Evolutionary conservation across 2,113 vertebrate genomes (phyloP).

Genomic region (Epinephelus lanceolatus): DNA sequence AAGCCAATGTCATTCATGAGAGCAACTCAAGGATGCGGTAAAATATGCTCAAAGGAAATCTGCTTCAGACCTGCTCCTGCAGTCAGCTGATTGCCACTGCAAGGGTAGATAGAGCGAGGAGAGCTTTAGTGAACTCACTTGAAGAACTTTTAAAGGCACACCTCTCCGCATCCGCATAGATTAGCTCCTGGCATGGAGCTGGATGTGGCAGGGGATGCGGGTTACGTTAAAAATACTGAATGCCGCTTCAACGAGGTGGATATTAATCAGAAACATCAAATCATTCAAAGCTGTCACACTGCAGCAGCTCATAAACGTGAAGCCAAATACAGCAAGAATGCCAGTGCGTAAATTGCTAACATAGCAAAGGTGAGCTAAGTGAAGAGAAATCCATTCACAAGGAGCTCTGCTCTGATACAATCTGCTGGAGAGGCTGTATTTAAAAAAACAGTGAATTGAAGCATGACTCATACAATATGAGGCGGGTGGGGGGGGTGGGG

Average conservation of each 20-base stretch:
- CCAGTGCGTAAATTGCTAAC: background rate
- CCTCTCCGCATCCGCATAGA: slow-evolving; percentile 7
- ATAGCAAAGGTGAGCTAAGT: background rate
- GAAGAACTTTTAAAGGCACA: slow-evolving; percentile 56
- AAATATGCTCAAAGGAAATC: slow-evolving; percentile 59
- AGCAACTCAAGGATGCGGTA: slow-evolving; percentile 17
- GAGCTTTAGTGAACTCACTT: slow-evolving; percentile 50
- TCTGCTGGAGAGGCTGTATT: background rate
- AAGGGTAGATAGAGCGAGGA: slow-evolving; percentile 21
- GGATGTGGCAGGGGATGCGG: background rate
- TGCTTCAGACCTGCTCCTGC: slow-evolving; percentile 31
- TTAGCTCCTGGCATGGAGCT: slow-evolving; percentile 19
- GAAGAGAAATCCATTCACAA: background rate
- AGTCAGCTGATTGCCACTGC: slow-evolving; percentile 56
- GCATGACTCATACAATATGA: slow-evolving; percentile 38
- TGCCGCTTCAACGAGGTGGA: background rate
- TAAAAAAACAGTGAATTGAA: slow-evolving; percentile 30
- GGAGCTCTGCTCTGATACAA: slow-evolving; percentile 1
- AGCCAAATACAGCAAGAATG: background rate
- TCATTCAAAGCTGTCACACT: background rate
- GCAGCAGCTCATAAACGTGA: background rate
- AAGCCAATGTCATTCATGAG: slow-evolving; percentile 24
- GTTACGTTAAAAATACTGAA: slow-evolving; percentile 8
- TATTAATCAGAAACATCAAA: background rate
- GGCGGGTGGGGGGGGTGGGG: background rate